phyloP scores from a whole-genome alignment of 2,797 vertebrate species.

The Saxicola maurus region DNA sequence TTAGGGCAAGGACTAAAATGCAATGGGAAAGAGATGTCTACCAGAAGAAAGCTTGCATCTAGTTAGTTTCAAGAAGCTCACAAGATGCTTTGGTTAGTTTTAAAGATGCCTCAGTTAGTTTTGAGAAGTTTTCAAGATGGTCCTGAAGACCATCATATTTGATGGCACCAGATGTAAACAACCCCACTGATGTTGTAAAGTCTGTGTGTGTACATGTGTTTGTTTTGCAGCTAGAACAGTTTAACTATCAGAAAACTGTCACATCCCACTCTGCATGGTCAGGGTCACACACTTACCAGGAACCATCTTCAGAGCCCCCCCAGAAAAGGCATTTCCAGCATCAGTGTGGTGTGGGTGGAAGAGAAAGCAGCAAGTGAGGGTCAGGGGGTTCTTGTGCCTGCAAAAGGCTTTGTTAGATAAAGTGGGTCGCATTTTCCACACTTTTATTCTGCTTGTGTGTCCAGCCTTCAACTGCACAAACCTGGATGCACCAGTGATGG shows the following conservation, averaged over 20 bases:
- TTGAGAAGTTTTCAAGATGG: not conserved
- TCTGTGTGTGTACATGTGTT: not conserved
- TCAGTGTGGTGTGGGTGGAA: not conserved
- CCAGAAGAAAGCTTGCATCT: not conserved
- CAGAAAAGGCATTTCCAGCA: not conserved
- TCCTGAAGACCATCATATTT: not conserved
- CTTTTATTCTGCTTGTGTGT: not conserved
- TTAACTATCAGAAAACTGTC: not conserved
- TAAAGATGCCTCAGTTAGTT: not conserved
- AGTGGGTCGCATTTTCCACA: not conserved
- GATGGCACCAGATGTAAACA: not conserved
- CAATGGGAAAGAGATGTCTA: not conserved
- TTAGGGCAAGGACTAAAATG: not conserved
- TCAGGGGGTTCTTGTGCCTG: not conserved
- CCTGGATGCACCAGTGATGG: fast-evolving
- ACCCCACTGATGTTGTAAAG: not conserved
- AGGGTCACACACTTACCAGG: not conserved
- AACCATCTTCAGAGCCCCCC: not conserved
- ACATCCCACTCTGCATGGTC: fast-evolving
- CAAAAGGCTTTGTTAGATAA: not conserved
- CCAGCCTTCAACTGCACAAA: not conserved
- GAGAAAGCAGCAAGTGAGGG: not conserved
- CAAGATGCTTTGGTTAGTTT: not conserved
- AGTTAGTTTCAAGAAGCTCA: not conserved
- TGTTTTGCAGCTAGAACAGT: not conserved